Conservation (phyloP, 2,113 vertebrate genomes). For the Cichladusa arquata region DNA sequence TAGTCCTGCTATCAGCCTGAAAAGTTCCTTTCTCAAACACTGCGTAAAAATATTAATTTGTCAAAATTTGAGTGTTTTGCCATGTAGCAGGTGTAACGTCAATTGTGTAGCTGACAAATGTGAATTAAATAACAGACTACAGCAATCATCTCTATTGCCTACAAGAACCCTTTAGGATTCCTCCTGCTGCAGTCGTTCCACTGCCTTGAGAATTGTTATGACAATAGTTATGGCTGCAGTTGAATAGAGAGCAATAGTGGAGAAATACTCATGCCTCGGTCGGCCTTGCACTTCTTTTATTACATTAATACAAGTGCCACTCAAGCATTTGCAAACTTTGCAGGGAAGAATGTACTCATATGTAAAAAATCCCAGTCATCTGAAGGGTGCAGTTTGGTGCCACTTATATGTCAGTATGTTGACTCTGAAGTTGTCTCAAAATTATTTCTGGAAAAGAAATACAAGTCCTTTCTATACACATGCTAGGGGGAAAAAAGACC, state of each 20-base stretch:
- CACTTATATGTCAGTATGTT: neutral
- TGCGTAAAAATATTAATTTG: neutral
- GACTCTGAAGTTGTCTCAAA: neutral
- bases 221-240: neutral
- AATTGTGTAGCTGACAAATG: neutral
- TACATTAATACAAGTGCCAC: neutral
- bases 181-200: neutral
- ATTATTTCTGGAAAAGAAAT: neutral
- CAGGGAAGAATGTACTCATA: neutral
- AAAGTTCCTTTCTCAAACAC: neutral
- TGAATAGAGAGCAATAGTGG: neutral
- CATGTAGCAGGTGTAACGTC: neutral
- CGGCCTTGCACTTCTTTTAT: neutral
- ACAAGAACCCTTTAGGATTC: neutral
- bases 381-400: neutral
- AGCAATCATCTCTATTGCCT: neutral
- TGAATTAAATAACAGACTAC: neutral
- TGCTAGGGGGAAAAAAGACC: rapidly evolving
- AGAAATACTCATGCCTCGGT: neutral
- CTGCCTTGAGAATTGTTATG: neutral
- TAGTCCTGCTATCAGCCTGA: neutral
- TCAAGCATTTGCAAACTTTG: neutral
- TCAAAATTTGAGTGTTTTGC: neutral
- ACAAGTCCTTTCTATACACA: neutral
- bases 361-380: neutral